Base-by-base conservation (phyloP, 2,113 vertebrate genomes). In the Orthonyx spaldingii region DNA sequence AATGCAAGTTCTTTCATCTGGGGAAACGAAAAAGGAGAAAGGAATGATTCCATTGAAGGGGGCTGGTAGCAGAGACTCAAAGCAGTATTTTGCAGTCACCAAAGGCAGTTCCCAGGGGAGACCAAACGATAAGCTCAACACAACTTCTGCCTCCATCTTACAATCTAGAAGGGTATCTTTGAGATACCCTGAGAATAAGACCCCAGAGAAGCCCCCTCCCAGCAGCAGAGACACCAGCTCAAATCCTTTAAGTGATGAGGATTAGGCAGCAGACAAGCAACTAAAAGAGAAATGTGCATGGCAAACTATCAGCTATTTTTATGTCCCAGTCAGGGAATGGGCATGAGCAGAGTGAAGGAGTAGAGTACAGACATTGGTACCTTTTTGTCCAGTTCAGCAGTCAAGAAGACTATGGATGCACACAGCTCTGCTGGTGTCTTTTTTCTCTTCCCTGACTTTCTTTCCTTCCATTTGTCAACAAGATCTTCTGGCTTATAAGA, bases 1-100 rank as follows among this genome's bases (percentile, higher is more conserved):
- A 99, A 97, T 1, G 96, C 96, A 12, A 99, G 92, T 95, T 99
- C 99, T 97, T 98, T 99, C 98, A 99, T 98, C 99, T 99, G 91
- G 55, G 81, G 39, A 92, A 63, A 91, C 2, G 5, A 71, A 87
- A 95, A 89, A 39, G 16, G 17, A 69, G 27, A 41, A 69, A 42
- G 23, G 21, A 72, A 81, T 81, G 15, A 56, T 6, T 64, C 27
- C 11, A 9, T 2, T 52, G 68, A 49, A 84, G 24, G 21, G 14
- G 83, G 46, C 33, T 56, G 41, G 27, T 1, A 72, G 61, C 65
- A 88, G 37, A 80, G 55, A 76, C 44, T 46, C 70, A 41, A 56
- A 64, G 32, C 41, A 26, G 27, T 35, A n/a, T 39, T 90, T 22
- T 50, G n/a, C 23, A 72, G 55, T 66, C 55, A 72, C 41, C 41